These are phyloP conservation scores for Conopomorpha cramerella DNA, from an alignment of 1,140 invertebrate species.

Conservation along the genomic window DNA sequence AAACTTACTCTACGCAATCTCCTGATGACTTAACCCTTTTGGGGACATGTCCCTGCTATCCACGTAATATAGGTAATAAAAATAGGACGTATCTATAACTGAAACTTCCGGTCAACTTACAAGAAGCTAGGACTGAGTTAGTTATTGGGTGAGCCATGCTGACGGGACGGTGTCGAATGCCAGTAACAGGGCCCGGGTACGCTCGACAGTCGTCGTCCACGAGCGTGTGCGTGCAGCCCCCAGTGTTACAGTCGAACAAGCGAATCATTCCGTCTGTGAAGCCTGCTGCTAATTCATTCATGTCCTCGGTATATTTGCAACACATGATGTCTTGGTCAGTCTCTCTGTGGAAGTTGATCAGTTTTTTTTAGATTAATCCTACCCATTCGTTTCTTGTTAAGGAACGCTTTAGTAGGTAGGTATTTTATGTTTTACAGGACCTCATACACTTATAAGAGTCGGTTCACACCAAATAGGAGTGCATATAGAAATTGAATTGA, in stretches of 20 bases:
- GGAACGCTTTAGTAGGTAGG: neutral
- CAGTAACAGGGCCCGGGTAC: conserved; percentile 59
- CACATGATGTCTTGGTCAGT: conserved; percentile 60
- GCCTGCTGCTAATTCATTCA: conserved; percentile 60
- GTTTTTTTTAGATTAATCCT: neutral
- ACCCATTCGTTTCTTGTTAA: conserved; percentile 6
- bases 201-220: conserved; percentile 59
- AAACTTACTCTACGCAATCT: too few relatives aligned
- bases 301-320: conserved; percentile 64
- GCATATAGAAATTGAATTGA: too few relatives aligned
- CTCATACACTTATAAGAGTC: neutral
- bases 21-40: too few relatives aligned
- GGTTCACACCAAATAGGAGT: neutral
- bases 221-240: conserved; percentile 38
- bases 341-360: conserved; percentile 34
- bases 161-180: conserved; percentile 63
- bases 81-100: too few relatives aligned
- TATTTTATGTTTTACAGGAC: too few relatives aligned
- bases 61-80: too few relatives aligned
- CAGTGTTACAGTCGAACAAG: conserved; percentile 52
- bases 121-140: conserved; percentile 60
- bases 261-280: conserved; percentile 61
- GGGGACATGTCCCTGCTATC: too few relatives aligned
- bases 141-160: conserved; percentile 61
- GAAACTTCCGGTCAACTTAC: too few relatives aligned